Conservation (phyloP, 2,888 invertebrate genomes). For the Lasioglossum zephyrum region DNA sequence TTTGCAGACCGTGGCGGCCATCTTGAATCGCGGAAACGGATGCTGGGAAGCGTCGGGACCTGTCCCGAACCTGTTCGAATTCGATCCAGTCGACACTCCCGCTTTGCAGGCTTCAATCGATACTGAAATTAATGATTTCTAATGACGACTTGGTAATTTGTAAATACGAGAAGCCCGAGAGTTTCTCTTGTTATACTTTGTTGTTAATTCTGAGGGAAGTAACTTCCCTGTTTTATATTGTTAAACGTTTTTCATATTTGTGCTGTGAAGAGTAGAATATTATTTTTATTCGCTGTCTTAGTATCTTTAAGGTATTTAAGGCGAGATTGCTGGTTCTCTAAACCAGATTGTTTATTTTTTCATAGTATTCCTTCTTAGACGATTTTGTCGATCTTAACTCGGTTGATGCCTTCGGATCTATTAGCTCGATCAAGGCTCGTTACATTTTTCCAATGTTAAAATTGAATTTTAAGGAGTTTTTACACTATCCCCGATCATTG, state of each 20-base stretch:
- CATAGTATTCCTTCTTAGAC: background rate
- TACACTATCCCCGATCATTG: background rate
- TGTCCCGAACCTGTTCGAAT: background rate
- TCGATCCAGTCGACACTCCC: no score
- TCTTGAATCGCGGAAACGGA: background rate
- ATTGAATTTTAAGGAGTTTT: background rate
- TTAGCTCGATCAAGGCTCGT: background rate
- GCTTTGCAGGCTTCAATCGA: background rate
- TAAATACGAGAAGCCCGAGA: background rate
- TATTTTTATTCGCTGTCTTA: background rate
- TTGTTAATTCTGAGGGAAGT: background rate
- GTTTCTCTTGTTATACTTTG: background rate
- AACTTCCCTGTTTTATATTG: background rate
- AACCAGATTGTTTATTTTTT: background rate
- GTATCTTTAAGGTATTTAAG: background rate
- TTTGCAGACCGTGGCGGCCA: slow-evolving; percentile 23
- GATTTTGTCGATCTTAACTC: background rate
- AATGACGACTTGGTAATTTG: background rate
- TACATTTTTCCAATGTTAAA: background rate
- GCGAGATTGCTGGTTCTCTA: background rate
- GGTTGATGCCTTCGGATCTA: background rate
- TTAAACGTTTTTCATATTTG: background rate
- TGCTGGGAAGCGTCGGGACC: background rate
- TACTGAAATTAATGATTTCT: background rate
- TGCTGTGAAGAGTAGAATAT: background rate